Conservation (phyloP, 2,113 vertebrate genomes). For the Thalassarche chlororhynchos region DNA sequence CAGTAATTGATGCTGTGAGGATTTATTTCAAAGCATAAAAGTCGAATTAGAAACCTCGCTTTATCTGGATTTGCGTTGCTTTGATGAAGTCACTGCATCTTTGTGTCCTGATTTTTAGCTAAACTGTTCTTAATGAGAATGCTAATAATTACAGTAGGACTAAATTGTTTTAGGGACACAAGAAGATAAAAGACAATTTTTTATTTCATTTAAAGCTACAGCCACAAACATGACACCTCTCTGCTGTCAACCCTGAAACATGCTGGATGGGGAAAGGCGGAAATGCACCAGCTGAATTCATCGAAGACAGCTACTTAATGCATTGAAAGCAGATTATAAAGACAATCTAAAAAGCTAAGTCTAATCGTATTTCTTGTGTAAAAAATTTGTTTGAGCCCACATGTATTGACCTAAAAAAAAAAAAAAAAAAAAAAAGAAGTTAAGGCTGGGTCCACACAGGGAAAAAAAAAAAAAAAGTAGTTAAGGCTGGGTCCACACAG, state of each 20-base stretch:
- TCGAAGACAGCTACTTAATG: neutral
- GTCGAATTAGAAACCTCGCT: conserved; percentile 55
- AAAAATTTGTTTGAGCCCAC: neutral
- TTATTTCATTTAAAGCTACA: conserved; percentile 5
- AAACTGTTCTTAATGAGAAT: conserved; percentile 69
- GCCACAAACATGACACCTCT: neutral
- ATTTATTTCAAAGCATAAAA: conserved; percentile 68
- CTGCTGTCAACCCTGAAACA: neutral
- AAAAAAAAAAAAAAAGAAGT: no score
- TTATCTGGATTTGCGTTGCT: conserved; percentile 55
- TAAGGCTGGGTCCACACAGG: neutral
- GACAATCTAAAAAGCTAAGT: neutral
- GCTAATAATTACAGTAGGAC: conserved; percentile 61
- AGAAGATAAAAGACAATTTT: conserved; percentile 25
- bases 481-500: neutral
- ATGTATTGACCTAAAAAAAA: neutral
- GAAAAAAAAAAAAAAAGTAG: no score
- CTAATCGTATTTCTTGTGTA: neutral
- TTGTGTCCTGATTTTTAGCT: conserved; percentile 55
- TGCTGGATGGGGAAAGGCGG: neutral
- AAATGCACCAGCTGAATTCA: neutral
- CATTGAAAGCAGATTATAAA: neutral
- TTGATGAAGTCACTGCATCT: conserved; percentile 55
- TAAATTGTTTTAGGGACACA: conserved; percentile 30
- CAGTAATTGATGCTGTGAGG: conserved; percentile 70